Base-by-base conservation (phyloP, 2,113 vertebrate species). In the Paraplagusia blochii region DNA sequence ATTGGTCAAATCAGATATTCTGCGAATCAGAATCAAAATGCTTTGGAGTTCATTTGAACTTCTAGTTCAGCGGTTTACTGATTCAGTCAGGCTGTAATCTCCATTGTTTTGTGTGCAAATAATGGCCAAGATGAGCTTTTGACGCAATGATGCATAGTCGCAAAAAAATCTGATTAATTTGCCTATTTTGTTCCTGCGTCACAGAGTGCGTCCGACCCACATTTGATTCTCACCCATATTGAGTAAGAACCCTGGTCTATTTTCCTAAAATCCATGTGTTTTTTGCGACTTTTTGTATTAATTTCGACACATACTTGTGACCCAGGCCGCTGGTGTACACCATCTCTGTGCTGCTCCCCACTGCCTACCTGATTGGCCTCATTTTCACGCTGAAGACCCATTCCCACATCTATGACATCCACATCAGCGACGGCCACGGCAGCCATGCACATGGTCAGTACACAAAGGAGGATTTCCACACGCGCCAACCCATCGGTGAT, bases 311-410 rank as follows among this genome's bases (percentile, higher is more conserved):
- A 7, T 48, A 33, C 14, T 7, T 48, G 2, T 51, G 22, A 29
- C 33, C 4, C 81, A 95, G 93, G 76, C 92, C 92, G 35, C 62
- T 93, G 47, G 87, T 92, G 60, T 91, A 93, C 79, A 89, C 88
- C 0, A 87, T 93, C 38, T 91, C 87, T 8, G 80, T 93, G 63
- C 84, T 93, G 70, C 90, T 96, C 47, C 92, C 92, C 0, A 76
- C 81, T 0, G 91, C 91, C 0, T 95, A 95, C 76, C 68, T 93
- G 65, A 86, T 87, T 0, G 94, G 94, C 11, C 92, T 95, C 63
- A 81, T 93, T 83, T 94, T 93, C 86, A 93, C 93, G 2, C 82
- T 92, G 68, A 95, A 96, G 83, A 93, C 94, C 1, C 93, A 92
- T 84, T 88, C 91, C 0, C 92, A 94, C 81, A 94, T 94, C 80